Percentiles rank a stretch among this genome's conserved stretches.
These are phyloP conservation scores for Apeira syringaria DNA, from an alignment of 2,888 invertebrate genomes.

Conservation along the genomic window DNA sequence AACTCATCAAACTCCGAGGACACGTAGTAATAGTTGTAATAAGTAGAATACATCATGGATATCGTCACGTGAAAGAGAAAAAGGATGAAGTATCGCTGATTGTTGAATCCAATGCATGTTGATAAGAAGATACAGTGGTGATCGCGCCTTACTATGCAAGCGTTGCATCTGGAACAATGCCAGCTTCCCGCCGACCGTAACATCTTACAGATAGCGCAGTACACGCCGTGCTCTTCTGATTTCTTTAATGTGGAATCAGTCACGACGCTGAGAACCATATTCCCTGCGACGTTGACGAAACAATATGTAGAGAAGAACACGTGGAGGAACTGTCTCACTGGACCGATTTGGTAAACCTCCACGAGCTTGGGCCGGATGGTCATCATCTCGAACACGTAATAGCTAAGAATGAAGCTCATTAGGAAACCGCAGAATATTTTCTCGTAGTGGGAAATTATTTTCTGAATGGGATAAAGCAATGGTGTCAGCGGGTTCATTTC, in stretches of 20 bases:
- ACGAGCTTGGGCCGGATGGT: constrained; percentile 49
- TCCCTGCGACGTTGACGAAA: constrained; percentile 59
- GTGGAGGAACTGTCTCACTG: constrained; percentile 42
- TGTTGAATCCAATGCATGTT: constrained; percentile 91
- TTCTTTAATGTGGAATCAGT: constrained; percentile 45
- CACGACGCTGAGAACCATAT: constrained; percentile 52
- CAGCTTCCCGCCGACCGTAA: constrained; percentile 89
- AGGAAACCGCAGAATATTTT: constrained; percentile 39
- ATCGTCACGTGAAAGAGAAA: constrained; percentile 87
- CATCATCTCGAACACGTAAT: constrained; percentile 52
- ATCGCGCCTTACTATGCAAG: constrained; percentile 92
- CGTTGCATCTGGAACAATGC: constrained; percentile 92
- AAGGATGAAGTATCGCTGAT: constrained; percentile 91
- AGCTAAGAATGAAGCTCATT: constrained; percentile 47
- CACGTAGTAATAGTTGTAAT: constrained; percentile 87
- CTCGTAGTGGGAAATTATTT: constrained; percentile 26
- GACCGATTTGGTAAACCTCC: constrained; percentile 38
- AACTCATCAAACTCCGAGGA: constrained; percentile 53
- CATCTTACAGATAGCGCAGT: constrained; percentile 89
- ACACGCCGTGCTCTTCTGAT: constrained; percentile 50
- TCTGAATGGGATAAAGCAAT: constrained; percentile 10
- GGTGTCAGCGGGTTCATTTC: constrained; percentile 9
- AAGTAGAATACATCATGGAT: constrained; percentile 86
- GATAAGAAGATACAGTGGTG: constrained; percentile 93
- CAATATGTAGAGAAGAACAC: constrained; percentile 43